Evolutionary conservation across 2,888 invertebrate species (phyloP).

Genomic region (Polydrusus pterygomalis): DNA sequence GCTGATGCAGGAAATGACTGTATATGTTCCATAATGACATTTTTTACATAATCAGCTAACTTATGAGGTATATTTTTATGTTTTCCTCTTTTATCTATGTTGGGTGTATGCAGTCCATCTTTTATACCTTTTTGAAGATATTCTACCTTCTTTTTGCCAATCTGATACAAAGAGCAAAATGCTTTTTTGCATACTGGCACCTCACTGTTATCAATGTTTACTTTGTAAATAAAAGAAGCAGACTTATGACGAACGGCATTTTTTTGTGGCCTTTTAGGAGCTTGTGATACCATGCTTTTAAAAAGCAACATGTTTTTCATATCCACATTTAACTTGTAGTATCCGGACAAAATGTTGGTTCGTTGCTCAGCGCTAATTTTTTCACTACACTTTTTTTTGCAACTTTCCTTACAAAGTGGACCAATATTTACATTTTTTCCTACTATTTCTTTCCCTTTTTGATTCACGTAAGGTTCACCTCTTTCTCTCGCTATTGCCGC

Average conservation of each 20-base stretch:
- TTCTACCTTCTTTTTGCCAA: slow-evolving; percentile 14
- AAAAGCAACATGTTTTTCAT: slow-evolving; percentile 2
- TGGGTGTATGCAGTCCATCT: slow-evolving; percentile 10
- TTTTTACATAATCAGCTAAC: slow-evolving; percentile 4
- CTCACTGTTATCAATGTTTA: slow-evolving; percentile 3
- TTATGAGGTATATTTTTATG: slow-evolving; percentile 20
- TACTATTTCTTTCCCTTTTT: not conserved
- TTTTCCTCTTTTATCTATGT: slow-evolving; percentile 14
- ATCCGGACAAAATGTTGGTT: not conserved
- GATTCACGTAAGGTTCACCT: not conserved
- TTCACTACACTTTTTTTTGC: not conserved
- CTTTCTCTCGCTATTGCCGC: not conserved
- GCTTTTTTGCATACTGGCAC: slow-evolving; percentile 22
- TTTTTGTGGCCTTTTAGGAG: slow-evolving; percentile 8
- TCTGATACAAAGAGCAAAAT: slow-evolving; percentile 22
- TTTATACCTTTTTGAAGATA: not conserved
- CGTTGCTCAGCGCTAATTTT: not conserved
- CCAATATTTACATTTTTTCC: slow-evolving; percentile 1
- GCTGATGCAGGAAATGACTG: not conserved
- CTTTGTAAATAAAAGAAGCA: not conserved
- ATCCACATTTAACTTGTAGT: slow-evolving; percentile 2
- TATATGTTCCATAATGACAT: slow-evolving; percentile 2
- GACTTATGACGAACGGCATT: slow-evolving; percentile 1
- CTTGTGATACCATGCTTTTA: slow-evolving; percentile 1
- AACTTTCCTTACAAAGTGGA: not conserved